These are phyloP conservation scores for Drosophila sordidula DNA, from an alignment of 2,888 invertebrate genomes.

Conservation along the genomic window DNA sequence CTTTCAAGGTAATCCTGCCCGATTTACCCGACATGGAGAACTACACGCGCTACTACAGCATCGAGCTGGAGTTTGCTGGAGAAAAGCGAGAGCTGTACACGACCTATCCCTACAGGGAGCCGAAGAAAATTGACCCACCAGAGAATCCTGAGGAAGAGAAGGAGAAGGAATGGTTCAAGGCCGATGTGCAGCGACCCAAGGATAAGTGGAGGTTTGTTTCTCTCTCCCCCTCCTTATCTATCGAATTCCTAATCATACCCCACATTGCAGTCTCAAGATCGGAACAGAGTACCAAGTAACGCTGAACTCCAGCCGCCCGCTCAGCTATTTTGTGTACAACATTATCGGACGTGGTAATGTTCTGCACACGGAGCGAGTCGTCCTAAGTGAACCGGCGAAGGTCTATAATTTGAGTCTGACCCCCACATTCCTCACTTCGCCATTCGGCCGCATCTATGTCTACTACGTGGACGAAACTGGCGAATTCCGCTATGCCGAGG, in stretches of 20 bases:
- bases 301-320: conserved; percentile 90
- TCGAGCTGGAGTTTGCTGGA: conserved; percentile 67
- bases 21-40: conserved; percentile 81
- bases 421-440: conserved; percentile 91
- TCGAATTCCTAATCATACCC: background rate
- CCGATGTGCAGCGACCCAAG: conserved; percentile 48
- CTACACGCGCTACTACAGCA: conserved; percentile 61
- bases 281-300: conserved; percentile 90
- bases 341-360: conserved; percentile 95
- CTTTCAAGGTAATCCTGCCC: conserved; percentile 88
- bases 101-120: conserved; percentile 74
- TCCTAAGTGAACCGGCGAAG: conserved; percentile 84
- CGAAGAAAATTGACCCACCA: conserved; percentile 56
- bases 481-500: conserved; percentile 93
- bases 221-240: too few relatives aligned
- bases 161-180: conserved; percentile 69
- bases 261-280: conserved; percentile 86
- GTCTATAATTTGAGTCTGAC: conserved; percentile 89
- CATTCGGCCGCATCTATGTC: conserved; percentile 92
- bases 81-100: conserved; percentile 66
- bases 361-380: conserved; percentile 90
- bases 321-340: conserved; percentile 91
- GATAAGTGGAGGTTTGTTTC: conserved; percentile 59
- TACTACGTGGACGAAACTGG: conserved; percentile 91
- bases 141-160: conserved; percentile 49